Evolutionary conservation across 2,113 vertebrate genomes (phyloP), one percentile per base, ranked within the genome.

Genomic region (Thamnophis sirtalis): DNA sequence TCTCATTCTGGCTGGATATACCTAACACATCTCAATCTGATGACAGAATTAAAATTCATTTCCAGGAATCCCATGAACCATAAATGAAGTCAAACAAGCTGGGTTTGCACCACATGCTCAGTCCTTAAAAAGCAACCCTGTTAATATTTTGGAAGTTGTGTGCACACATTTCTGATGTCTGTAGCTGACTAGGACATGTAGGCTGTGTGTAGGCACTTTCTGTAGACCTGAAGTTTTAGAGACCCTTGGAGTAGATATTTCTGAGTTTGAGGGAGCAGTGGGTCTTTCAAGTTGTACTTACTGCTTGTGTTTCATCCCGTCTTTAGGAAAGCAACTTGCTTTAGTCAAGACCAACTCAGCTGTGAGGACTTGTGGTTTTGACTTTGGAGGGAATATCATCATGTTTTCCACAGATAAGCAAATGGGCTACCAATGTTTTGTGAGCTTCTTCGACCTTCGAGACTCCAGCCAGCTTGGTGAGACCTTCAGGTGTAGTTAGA

Each of bases 381-480:
- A 99, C 96, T 99, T 99, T 15, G 99, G 99, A 4, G 99, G 99
- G 22, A 99, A 99, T 96, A 99, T 99, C 97, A 98, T 99, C 96
- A 99, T 99, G 99, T 99, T 99, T 91, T 99, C 99, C 92, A 99
- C 99, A 0, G 99, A 99, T 95, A 99, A 99, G 94, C 99, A 99
- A 98, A 99, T 99, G 99, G 99, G 99, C 0, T 99, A 99, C 96
- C 98, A 99, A 97, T 99, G 99, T 88, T 99, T 97, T 5, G 98
- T 99, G 90, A 99, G 98, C 98, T 99, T 98, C 97, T 99, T 98
- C 55, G 99, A 99, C 96, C 97, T 99, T 19, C 96, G 99, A 43
- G 99, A 99, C 95, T 97, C 98, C 9, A 98, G 98, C 96, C 99
- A 99, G 97, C 99, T 99, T 0, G 98, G 99, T 99, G 96, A 96